phyloP scores from a whole-genome alignment of 2,797 vertebrate genomes.

The Danio aesculapii region DNA sequence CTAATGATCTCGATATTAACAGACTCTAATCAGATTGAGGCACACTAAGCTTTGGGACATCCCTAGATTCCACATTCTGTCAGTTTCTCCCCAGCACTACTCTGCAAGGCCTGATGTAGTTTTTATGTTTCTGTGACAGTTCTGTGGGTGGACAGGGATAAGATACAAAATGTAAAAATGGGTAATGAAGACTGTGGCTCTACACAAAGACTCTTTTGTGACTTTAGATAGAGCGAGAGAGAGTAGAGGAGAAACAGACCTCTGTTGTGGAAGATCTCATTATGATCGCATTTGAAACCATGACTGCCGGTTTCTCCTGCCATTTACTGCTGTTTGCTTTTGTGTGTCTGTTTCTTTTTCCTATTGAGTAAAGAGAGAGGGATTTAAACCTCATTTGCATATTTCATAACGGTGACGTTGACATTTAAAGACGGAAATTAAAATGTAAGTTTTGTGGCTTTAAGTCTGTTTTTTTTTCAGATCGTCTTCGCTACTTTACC shows the following conservation, averaged over 20 bases:
- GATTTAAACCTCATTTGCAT: slow-evolving; percentile 27
- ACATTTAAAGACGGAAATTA: slow-evolving; percentile 2
- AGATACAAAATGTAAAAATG: background rate
- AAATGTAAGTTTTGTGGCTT: background rate
- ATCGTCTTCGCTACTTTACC: too few species aligned
- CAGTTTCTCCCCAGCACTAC: background rate
- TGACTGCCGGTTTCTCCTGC: slow-evolving; percentile 3
- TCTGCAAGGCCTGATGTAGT: background rate
- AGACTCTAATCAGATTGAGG: too few species aligned
- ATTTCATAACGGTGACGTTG: slow-evolving; percentile 11
- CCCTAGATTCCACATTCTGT: background rate
- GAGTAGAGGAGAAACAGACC: background rate
- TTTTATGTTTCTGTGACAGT: background rate
- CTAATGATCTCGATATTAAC: too few species aligned
- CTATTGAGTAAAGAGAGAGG: background rate
- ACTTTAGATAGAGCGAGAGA: slow-evolving; percentile 5
- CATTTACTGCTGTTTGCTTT: slow-evolving; percentile 1
- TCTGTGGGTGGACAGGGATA: slow-evolving; percentile 4
- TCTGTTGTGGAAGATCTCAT: slow-evolving; percentile 41
- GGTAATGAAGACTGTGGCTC: background rate
- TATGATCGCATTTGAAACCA: slow-evolving; percentile 36
- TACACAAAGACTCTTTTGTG: slow-evolving; percentile 12
- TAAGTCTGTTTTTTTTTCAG: background rate
- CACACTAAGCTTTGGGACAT: background rate
- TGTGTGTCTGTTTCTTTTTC: background rate